Conservation (phyloP, 2,888 invertebrate species). For the Leptura quadrifasciata region DNA sequence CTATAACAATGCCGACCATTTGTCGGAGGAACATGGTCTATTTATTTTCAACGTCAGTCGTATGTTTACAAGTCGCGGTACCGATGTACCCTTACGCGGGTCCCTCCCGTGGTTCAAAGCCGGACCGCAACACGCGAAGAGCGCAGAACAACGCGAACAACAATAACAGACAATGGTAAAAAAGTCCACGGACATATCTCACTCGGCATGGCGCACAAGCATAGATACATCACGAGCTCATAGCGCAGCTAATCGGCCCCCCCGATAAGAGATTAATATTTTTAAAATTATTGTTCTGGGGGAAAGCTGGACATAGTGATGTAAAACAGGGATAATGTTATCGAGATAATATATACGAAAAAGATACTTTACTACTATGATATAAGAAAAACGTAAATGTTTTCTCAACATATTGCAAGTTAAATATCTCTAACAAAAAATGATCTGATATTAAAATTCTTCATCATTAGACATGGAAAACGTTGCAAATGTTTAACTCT, state of each 20-base stretch:
- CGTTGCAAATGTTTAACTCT: too few relatives aligned
- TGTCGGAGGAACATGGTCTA: slow-evolving; percentile 42
- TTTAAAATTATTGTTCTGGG: slow-evolving; percentile 10
- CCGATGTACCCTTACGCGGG: slow-evolving; percentile 53
- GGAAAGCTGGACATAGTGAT: slow-evolving; percentile 1
- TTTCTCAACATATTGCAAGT: too few relatives aligned
- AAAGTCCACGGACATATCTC: slow-evolving; percentile 59
- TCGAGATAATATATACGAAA: too few relatives aligned
- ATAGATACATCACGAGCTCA: slow-evolving; percentile 52
- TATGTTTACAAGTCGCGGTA: slow-evolving; percentile 44
- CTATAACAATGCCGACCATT: slow-evolving; percentile 46
- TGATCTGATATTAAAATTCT: too few relatives aligned
- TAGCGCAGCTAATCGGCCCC: slow-evolving; percentile 55
- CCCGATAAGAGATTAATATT: slow-evolving; percentile 58
- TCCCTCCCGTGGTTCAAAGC: slow-evolving; percentile 58
- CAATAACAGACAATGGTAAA: slow-evolving; percentile 53
- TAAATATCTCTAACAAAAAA: too few relatives aligned
- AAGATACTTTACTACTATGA: too few relatives aligned
- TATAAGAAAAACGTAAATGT: too few relatives aligned
- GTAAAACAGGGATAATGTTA: too few relatives aligned
- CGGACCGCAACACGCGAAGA: slow-evolving; percentile 61
- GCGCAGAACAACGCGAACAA: slow-evolving; percentile 54
- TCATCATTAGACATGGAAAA: too few relatives aligned
- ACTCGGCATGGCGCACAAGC: slow-evolving; percentile 58
- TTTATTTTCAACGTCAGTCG: slow-evolving; percentile 44